A percentile compares a stretch with the other conserved stretches of the same genome.
Conservation (phyloP, 2,888 invertebrate genomes). For the Ctena decussata region DNA sequence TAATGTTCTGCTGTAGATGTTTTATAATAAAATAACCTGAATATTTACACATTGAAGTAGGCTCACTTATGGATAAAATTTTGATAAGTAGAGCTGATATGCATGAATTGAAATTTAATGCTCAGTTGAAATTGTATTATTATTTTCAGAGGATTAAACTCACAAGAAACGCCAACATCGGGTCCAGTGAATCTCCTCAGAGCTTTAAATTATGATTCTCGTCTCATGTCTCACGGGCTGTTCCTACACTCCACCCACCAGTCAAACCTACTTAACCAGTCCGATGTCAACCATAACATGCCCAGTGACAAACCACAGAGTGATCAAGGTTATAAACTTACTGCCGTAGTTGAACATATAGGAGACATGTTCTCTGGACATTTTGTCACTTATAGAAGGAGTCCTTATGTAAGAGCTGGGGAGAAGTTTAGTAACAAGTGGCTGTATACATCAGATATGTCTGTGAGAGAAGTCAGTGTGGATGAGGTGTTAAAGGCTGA, state of each 20-base stretch:
- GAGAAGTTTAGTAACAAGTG: constrained; percentile 89
- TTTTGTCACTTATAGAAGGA: constrained; percentile 96
- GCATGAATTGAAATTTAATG: too few species aligned
- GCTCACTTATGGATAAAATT: too few species aligned
- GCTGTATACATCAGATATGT: constrained; percentile 95
- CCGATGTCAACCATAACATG: constrained; percentile 72
- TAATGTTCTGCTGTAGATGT: too few species aligned
- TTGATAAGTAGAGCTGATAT: too few species aligned
- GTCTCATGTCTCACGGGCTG: constrained; percentile 78
- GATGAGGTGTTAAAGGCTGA: constrained; percentile 94
- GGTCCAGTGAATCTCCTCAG: constrained; percentile 83
- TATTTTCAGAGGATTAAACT: neutral
- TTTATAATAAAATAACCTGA: too few species aligned
- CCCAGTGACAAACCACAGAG: constrained; percentile 57
- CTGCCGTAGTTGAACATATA: constrained; percentile 95
- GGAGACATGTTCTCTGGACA: constrained; percentile 97
- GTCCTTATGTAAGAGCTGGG: constrained; percentile 81
- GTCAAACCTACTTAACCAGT: constrained; percentile 81
- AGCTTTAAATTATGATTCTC: constrained; percentile 84
- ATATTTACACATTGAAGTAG: too few species aligned
- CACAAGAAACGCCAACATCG: constrained; percentile 59
- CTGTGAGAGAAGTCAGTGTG: constrained; percentile 93
- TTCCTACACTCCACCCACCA: constrained; percentile 65
- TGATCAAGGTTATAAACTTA: constrained; percentile 91
- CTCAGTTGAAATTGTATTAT: neutral